Base-by-base conservation (phyloP, 2,797 vertebrate species). In the Cynopterus sphinx region DNA sequence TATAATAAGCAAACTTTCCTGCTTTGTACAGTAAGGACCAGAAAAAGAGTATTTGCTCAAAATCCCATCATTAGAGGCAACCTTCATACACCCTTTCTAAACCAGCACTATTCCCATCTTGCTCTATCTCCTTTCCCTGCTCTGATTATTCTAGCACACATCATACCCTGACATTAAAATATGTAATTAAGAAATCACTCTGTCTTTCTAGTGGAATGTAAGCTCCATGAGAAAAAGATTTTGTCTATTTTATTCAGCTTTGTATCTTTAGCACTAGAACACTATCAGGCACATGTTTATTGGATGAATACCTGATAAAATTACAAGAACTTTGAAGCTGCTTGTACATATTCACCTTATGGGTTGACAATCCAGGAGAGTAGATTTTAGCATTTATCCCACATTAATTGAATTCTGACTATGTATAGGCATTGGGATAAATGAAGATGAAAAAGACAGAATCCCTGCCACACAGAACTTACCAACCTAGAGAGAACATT, bases 121-220 rank as follows among this genome's bases (percentile, higher is more conserved):
- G 75, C 22, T 79, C 49, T 49, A 24, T 46, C 28, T 85, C 28
- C 46, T 85, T 92, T 85, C 17, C 61, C 19, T 17, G 24, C 2
- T 43, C 78, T 86, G 63, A 75, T 73, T 16, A 0, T 91, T 93
- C 8, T 78, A 71, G 36, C 13, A 74, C 22, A 13, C 22, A 51
- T 57, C 31, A 41, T 33, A 49, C 22, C 41, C 19, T 79, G 78
- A 61, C 6, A 26, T 78, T 55, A 39, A 46, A 65, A 79, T 88
- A 53, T 74, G 91, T 67, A 94, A 77, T 92, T 78, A 94, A 83
- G 51, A 59, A 83, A 70, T 68, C 21, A 28, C 24, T 65, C 24
- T 49, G 19, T 65, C 59, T 97, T 11, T 63, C 24, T 39, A 87
- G 21, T 81, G 26, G 49, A 88, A 75, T 90, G 16, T 46, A 91